Base-by-base conservation (phyloP, 92 coral and sea anemone species). In the Epizoanthus ramosus region DNA sequence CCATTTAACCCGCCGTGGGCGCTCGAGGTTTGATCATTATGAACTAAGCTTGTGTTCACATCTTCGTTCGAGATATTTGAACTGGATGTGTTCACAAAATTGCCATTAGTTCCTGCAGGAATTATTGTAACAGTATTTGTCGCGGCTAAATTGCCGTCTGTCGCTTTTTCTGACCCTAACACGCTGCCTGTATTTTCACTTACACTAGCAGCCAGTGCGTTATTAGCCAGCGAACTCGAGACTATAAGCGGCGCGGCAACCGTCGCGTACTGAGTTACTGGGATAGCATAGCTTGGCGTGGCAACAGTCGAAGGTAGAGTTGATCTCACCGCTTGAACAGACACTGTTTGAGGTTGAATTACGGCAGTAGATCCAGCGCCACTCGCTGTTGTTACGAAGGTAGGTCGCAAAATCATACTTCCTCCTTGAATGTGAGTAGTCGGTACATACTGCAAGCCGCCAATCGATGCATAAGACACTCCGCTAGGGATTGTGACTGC, bases 211-310 rank as follows among this genome's bases (percentile, higher is more conserved):
- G 88, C 83, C 21, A 93, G 86, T 54, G 88, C 73, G 74, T 86
- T 93, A 88, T 90, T 90, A 19, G 82, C 82, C 54, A 87, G 73
- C 37, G 92, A 86, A 28, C 94, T 84, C 65, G 98, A 89, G 39
- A 93, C 91, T 7, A 90, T 73, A 12, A 93, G 90, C 21, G 91
- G 94, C 18, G 89, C 88, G 19, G 82, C 71, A 6, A 77, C 82
- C 23, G 90, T 83, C 4, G 89, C 90, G 88, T 86, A 87, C 76
- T 93, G 98, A 52, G 92, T 80, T n/a, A 93, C 84, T 2, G 98
- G 98, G 57, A 93, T 93, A 47, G 98, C 98, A 80, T 93, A 93
- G 63, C 95, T 93, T 2, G 98, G 98, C 33, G 93, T 91, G 14
- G 92, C 90, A 16, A 93, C 80, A n/a, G 92, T 91, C 1, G 94